phyloP scores from a whole-genome alignment of 2,113 vertebrate species.

The Clarias gariepinus region DNA sequence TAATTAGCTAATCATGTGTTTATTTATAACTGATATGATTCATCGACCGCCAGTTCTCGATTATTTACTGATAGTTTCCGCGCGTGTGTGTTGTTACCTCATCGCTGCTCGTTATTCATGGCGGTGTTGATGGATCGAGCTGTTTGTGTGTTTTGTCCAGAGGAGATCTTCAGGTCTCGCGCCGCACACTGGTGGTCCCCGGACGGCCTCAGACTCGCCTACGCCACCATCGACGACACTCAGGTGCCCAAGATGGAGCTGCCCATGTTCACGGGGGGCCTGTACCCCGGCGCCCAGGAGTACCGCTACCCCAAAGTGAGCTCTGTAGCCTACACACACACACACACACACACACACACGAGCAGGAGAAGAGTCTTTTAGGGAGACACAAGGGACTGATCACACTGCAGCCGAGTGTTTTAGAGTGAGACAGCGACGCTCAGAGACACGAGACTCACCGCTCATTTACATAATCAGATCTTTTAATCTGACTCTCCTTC shows the following conservation, averaged over 20 bases:
- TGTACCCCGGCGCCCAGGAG: conserved; percentile 82
- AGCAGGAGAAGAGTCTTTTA: neutral
- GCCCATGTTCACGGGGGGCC: conserved; percentile 80
- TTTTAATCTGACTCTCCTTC: neutral
- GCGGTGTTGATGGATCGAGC: neutral
- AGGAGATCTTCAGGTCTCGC: conserved; percentile 91
- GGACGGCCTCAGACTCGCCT: conserved; percentile 90
- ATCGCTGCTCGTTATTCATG: no score
- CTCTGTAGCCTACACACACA: neutral
- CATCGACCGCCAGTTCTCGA: no score
- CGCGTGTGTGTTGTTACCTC: no score
- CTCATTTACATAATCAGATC: neutral
- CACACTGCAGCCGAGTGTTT: neutral
- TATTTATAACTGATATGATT: no score
- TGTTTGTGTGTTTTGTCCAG: conserved; percentile 64
- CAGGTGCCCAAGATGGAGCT: conserved; percentile 93
- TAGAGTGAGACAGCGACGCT: neutral
- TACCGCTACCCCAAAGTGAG: conserved; percentile 95
- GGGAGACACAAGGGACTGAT: neutral
- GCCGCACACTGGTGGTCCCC: conserved; percentile 98
- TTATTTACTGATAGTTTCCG: no score
- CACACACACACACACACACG: neutral
- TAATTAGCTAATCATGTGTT: no score
- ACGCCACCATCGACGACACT: conserved; percentile 91
- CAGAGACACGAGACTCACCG: neutral